These are phyloP conservation scores for Hyphantria cunea DNA, from an alignment of 1,140 invertebrate genomes.

Conservation along the genomic window DNA sequence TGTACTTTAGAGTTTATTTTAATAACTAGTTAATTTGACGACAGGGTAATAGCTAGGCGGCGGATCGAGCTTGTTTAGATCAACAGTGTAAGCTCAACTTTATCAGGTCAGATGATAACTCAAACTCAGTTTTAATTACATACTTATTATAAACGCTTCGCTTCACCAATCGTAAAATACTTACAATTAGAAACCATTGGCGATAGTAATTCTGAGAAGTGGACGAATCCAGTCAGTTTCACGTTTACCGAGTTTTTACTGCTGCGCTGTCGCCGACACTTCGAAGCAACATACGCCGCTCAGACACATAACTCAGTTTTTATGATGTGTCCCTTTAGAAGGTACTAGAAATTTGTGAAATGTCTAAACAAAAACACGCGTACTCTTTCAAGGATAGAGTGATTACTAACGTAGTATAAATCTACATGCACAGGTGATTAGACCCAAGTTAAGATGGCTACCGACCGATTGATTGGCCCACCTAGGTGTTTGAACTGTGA, in stretches of 20 bases:
- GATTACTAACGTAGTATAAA: slow-evolving; percentile 7
- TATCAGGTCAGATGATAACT: too few relatives aligned
- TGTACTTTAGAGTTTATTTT: too few relatives aligned
- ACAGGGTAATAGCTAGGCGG: too few relatives aligned
- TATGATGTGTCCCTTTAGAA: slow-evolving; percentile 24
- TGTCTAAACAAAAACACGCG: slow-evolving; percentile 12
- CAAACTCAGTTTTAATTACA: too few relatives aligned
- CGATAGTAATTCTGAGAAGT: slow-evolving; percentile 33
- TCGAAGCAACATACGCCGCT: slow-evolving; percentile 4
- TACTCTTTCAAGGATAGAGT: slow-evolving; percentile 3
- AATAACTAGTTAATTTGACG: too few relatives aligned
- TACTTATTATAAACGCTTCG: too few relatives aligned
- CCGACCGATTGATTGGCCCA: slow-evolving; percentile 27
- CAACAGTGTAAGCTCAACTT: too few relatives aligned
- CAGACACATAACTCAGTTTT: slow-evolving; percentile 35
- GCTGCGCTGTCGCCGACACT: slow-evolving; percentile 13
- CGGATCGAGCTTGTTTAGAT: too few relatives aligned
- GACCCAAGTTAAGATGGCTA: slow-evolving; percentile 33
- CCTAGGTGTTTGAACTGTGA: slow-evolving; percentile 48
- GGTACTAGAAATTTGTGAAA: slow-evolving; percentile 27
- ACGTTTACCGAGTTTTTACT: slow-evolving; percentile 34
- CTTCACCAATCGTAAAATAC: slow-evolving; percentile 14
- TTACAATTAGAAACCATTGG: slow-evolving; percentile 36
- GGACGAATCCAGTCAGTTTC: slow-evolving; percentile 33
- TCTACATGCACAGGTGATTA: slow-evolving; percentile 23